These are phyloP conservation scores for Rhea pennata DNA, from an alignment of 2,113 vertebrate genomes.

Conservation along the genomic window DNA sequence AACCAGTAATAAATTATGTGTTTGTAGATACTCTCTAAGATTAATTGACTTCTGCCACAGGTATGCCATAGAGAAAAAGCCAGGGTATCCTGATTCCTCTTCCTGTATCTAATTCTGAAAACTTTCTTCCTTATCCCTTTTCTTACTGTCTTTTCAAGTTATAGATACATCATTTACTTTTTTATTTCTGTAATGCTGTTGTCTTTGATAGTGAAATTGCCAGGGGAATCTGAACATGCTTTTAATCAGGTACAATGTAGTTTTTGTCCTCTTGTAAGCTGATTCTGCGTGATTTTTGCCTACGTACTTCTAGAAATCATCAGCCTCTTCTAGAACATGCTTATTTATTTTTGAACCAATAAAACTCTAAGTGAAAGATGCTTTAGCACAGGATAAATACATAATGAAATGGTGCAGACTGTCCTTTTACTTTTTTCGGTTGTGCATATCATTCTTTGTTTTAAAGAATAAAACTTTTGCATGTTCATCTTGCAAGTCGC, in stretches of 20 bases:
- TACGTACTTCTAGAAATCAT: constrained; percentile 30
- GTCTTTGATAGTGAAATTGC: not conserved
- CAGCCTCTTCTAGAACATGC: not conserved
- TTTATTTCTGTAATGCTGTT: not conserved
- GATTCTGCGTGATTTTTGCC: constrained; percentile 33
- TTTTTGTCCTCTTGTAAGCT: constrained; percentile 31
- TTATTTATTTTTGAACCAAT: constrained; percentile 41
- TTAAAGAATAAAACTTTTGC: not conserved
- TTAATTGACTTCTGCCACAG: not conserved
- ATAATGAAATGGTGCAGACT: not conserved
- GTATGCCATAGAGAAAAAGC: not conserved
- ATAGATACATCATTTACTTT: not conserved
- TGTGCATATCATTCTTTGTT: not conserved
- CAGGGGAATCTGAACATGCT: not conserved
- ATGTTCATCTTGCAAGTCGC: not conserved
- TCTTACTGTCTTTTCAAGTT: not conserved
- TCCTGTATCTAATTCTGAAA: not conserved
- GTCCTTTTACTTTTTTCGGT: not conserved
- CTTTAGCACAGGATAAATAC: not conserved
- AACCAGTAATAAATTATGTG: not conserved
- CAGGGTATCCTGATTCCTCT: not conserved
- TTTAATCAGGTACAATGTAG: constrained; percentile 26
- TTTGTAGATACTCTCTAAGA: not conserved
- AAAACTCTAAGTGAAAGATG: constrained; percentile 5
- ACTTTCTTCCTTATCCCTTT: not conserved